Conservation (phyloP, 2,113 vertebrate species). For the Bathybates hornii region DNA sequence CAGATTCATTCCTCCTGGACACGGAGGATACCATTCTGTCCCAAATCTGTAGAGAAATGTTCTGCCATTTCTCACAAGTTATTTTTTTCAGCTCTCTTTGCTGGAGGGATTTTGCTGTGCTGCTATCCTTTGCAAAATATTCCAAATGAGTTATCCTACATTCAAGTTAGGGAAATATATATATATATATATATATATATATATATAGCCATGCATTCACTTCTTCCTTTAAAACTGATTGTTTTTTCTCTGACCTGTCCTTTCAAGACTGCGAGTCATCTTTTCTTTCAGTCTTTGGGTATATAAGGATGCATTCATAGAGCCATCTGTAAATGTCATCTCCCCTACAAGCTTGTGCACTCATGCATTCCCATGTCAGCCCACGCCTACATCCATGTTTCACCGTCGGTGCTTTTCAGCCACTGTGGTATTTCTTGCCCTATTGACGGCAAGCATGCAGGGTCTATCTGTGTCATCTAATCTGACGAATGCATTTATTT, state of each 20-base stretch:
- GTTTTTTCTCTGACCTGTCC: not conserved
- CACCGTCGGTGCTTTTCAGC: not conserved
- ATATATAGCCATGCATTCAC: not conserved
- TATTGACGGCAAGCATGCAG: not conserved
- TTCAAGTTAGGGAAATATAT: not conserved
- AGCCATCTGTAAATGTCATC: conserved; percentile 1
- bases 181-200: not conserved
- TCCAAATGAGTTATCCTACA: not conserved
- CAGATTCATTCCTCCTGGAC: not conserved
- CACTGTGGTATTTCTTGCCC: not conserved
- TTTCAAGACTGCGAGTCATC: not conserved
- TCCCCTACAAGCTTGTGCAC: not conserved
- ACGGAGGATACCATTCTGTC: not conserved
- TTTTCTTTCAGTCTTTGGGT: not conserved
- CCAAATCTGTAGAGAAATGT: not conserved
- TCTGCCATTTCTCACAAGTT: not conserved
- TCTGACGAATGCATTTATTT: not conserved
- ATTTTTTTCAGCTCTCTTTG: not conserved
- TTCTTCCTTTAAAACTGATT: not conserved
- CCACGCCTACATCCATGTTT: not conserved
- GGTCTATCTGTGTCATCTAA: not conserved
- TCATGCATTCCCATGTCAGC: not conserved
- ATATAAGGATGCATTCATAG: not conserved
- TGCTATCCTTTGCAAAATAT: not conserved
- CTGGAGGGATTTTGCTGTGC: not conserved